These are phyloP conservation scores for Sthenelais limicola DNA, from an alignment of 2,888 invertebrate genomes.

Conservation along the genomic window DNA sequence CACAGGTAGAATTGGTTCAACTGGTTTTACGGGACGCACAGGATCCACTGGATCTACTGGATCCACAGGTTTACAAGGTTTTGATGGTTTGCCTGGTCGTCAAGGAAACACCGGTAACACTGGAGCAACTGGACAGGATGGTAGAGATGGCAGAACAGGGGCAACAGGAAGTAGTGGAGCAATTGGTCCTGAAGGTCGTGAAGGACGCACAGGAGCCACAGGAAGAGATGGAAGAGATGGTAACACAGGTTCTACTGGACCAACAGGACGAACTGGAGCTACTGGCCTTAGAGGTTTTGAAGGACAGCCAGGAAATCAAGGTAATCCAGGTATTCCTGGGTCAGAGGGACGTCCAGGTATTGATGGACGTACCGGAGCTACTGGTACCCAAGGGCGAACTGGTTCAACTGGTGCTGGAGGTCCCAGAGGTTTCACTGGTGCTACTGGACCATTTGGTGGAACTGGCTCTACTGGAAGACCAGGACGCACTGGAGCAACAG, in stretches of 20 bases:
- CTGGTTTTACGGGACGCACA: conserved; percentile 13
- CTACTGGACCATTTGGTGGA: conserved; percentile 30
- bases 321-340: conserved; percentile 9
- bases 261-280: conserved; percentile 22
- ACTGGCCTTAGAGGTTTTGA: conserved; percentile 32
- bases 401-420: not conserved
- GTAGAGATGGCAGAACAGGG: conserved; percentile 37
- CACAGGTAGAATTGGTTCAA: conserved; percentile 26
- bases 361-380: too few species aligned
- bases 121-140: conserved; percentile 42
- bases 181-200: conserved; percentile 31
- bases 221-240: conserved; percentile 34
- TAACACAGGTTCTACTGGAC: conserved; percentile 35
- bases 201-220: conserved; percentile 37
- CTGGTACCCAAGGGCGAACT: too few species aligned
- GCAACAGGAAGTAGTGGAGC: conserved; percentile 38
- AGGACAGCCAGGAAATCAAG: conserved; percentile 42
- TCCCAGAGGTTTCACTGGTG: conserved; percentile 15
- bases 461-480: conserved; percentile 33
- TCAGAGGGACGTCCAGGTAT: too few species aligned
- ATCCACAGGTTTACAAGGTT: conserved; percentile 32
- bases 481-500: conserved; percentile 42
- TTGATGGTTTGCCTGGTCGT: conserved; percentile 22
- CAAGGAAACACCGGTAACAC: conserved; percentile 36
- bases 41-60: conserved; percentile 39